Evolutionary conservation across 2,888 invertebrate species (phyloP).

Genomic region (Vandiemenella viatica): DNA sequence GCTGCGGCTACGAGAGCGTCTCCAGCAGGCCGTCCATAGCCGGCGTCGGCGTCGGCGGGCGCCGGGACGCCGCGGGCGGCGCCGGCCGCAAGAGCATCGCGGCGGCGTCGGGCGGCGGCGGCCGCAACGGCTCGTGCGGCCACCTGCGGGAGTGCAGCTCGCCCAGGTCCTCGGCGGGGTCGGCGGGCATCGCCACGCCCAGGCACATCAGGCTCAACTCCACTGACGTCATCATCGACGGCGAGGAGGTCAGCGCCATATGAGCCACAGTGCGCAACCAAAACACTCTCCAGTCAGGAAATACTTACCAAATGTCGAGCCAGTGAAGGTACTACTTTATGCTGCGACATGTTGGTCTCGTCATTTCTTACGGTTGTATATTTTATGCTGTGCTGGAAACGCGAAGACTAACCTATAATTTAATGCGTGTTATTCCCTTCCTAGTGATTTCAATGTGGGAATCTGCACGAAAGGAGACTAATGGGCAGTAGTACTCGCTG

Average conservation of each 20-base stretch:
- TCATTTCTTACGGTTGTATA: too few relatives aligned
- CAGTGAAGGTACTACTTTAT: too few relatives aligned
- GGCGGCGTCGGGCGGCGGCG: constrained; percentile 27
- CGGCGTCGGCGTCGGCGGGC: constrained; percentile 3
- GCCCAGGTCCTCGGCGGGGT: constrained; percentile 9
- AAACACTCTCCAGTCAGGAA: too few relatives aligned
- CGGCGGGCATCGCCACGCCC: constrained; percentile 1
- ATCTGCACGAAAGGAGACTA: too few relatives aligned
- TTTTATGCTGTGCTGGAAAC: too few relatives aligned
- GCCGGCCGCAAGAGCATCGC: constrained; percentile 13
- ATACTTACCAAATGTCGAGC: too few relatives aligned
- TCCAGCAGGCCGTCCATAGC: constrained; percentile 27
- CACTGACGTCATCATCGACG: constrained; percentile 2
- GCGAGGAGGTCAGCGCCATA: constrained; percentile 17
- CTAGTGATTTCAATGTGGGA: too few relatives aligned
- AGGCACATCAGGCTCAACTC: neutral
- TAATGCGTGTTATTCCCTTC: too few relatives aligned
- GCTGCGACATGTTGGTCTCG: too few relatives aligned
- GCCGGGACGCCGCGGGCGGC: constrained; percentile 9
- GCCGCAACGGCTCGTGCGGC: constrained; percentile 54
- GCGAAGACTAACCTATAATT: too few relatives aligned
- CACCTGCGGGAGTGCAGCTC: constrained; percentile 39
- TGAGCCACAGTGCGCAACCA: too few relatives aligned
- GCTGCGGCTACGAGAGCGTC: constrained; percentile 22
- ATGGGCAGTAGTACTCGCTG: too few relatives aligned